Evolutionary conservation across 2,888 invertebrate genomes (phyloP).

Genomic region (Chloromyia formosa): DNA sequence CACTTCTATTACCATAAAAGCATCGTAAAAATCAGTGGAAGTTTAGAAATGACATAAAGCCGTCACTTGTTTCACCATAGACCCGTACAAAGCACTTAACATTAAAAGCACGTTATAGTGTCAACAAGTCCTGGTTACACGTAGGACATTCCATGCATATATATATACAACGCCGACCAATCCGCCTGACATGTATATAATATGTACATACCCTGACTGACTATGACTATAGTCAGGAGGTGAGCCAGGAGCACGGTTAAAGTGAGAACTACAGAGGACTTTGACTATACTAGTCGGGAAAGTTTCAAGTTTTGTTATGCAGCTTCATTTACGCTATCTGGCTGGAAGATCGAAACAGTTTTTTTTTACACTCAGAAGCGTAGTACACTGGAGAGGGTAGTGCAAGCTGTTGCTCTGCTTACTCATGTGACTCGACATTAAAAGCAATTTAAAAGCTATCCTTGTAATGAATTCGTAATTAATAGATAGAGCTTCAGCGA

Average conservation of each 20-base stretch:
- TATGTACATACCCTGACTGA: too few relatives aligned
- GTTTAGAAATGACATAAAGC: slow-evolving; percentile 21
- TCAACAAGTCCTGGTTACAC: slow-evolving; percentile 1
- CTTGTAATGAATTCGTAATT: background rate
- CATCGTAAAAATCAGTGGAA: slow-evolving; percentile 10
- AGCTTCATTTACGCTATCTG: background rate
- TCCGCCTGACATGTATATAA: too few relatives aligned
- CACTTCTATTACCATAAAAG: slow-evolving; percentile 17
- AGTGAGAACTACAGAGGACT: background rate
- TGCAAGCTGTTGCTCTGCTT: background rate
- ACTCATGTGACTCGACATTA: background rate
- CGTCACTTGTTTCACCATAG: slow-evolving; percentile 2
- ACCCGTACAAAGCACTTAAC: background rate
- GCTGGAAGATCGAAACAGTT: background rate
- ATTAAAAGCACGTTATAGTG: slow-evolving; percentile 5
- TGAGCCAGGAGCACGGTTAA: too few relatives aligned
- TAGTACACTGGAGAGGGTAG: background rate
- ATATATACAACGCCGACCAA: too few relatives aligned
- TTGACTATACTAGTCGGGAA: background rate
- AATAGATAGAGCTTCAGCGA: background rate
- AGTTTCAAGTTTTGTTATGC: background rate
- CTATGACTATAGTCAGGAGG: too few relatives aligned
- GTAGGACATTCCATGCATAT: too few relatives aligned
- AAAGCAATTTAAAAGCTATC: background rate
- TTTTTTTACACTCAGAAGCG: background rate